Evolutionary conservation across 2,797 vertebrate genomes (phyloP).

Genomic region (Chaetodon trifasciatus): DNA sequence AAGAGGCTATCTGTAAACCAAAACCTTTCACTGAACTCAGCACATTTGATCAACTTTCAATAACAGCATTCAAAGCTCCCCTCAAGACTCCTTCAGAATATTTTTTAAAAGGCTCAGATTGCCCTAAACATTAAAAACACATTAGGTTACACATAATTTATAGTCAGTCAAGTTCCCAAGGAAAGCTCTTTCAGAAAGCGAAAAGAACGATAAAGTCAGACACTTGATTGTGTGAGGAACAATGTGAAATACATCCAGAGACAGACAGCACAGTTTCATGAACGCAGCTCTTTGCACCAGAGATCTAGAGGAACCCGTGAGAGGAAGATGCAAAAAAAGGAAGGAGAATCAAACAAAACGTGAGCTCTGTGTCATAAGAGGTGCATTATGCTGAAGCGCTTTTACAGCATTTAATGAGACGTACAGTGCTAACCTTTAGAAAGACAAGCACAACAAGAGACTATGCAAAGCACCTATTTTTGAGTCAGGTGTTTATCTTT

Average conservation of each 20-base stretch:
- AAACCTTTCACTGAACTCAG: slow-evolving; percentile 47
- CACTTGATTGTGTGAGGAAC: slow-evolving; percentile 22
- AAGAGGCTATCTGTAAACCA: slow-evolving; percentile 48
- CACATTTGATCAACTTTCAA: slow-evolving; percentile 42
- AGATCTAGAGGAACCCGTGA: slow-evolving; percentile 23
- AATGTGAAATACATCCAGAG: slow-evolving; percentile 13
- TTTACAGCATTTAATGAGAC: slow-evolving; percentile 59
- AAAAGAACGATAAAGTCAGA: slow-evolving; percentile 20
- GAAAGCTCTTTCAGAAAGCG: slow-evolving; percentile 31
- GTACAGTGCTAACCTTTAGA: slow-evolving; percentile 65
- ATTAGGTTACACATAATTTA: slow-evolving; percentile 55
- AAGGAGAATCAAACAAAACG: slow-evolving; percentile 50
- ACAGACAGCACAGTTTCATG: slow-evolving; percentile 26
- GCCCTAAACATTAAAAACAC: slow-evolving; percentile 64
- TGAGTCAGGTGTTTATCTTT: slow-evolving; percentile 56
- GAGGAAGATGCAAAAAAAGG: slow-evolving; percentile 10
- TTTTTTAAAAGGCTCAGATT: slow-evolving; percentile 45
- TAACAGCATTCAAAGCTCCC: slow-evolving; percentile 36
- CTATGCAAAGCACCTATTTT: slow-evolving; percentile 37
- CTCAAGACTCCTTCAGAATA: slow-evolving; percentile 42
- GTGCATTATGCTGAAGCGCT: slow-evolving; percentile 36
- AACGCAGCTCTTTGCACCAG: slow-evolving; percentile 15
- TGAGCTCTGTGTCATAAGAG: slow-evolving; percentile 53
- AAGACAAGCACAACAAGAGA: slow-evolving; percentile 53
- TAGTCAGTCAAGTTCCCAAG: slow-evolving; percentile 29